Evolutionary conservation across 2,113 vertebrate genomes (phyloP).

Genomic region (zebrafish (Danio rerio)): GRCz12tu NC_133192.1:15163501-15164000

Average conservation of each 20-base stretch:
- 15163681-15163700: background rate
- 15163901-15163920: constrained; percentile 26
- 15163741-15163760: background rate
- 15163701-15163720: background rate
- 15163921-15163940: constrained; percentile 40
- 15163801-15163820: constrained; percentile 22
- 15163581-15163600: too few species aligned
- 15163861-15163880: constrained; percentile 45
- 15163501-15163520: too few species aligned
- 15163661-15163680: background rate
- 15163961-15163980: constrained; percentile 32
- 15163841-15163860: constrained; percentile 46
- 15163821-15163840: constrained; percentile 44
- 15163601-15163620: background rate
- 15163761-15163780: constrained; percentile 13
- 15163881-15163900: constrained; percentile 37
- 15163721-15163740: background rate
- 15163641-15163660: background rate
- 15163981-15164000: constrained; percentile 50
- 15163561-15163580: too few species aligned
- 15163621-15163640: background rate
- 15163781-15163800: constrained; percentile 15
- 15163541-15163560: too few species aligned
- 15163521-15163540: too few species aligned
- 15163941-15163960: background rate